Evolutionary conservation across 2,797 vertebrate species (phyloP).

Genomic region (Carcharodon carcharias): DNA sequence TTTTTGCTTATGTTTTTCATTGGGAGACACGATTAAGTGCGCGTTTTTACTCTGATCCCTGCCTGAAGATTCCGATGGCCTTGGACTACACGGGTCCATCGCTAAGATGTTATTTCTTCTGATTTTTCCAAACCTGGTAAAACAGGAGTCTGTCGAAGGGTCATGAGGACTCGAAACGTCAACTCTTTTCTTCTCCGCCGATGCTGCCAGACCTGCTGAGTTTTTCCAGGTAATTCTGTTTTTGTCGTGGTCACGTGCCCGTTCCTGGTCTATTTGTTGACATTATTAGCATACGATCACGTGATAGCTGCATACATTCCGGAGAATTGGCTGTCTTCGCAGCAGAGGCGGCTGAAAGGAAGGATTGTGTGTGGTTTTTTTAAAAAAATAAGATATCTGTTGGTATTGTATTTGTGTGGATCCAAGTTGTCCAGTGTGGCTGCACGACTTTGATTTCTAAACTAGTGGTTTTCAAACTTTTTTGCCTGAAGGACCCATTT

Average conservation of each 20-base stretch:
- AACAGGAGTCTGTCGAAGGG: too few relatives aligned
- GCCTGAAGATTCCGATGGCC: neutral
- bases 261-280: conserved; percentile 37
- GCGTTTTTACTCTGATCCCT: neutral
- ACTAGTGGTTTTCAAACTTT: neutral
- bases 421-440: neutral
- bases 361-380: neutral
- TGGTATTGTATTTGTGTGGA: neutral
- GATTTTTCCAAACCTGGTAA: neutral
- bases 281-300: conserved; percentile 32
- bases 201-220: too few relatives aligned
- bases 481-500: neutral
- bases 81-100: too few relatives aligned
- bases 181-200: too few relatives aligned
- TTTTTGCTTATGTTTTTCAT: neutral
- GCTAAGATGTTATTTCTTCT: neutral
- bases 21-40: neutral
- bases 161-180: too few relatives aligned
- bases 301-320: conserved; percentile 18
- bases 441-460: neutral
- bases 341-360: neutral
- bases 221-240: too few relatives aligned
- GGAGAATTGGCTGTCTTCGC: neutral
- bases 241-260: conserved; percentile 35
- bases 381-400: neutral